Conservation (phyloP, 2,888 invertebrate species). For the Nowickia ferox region DNA sequence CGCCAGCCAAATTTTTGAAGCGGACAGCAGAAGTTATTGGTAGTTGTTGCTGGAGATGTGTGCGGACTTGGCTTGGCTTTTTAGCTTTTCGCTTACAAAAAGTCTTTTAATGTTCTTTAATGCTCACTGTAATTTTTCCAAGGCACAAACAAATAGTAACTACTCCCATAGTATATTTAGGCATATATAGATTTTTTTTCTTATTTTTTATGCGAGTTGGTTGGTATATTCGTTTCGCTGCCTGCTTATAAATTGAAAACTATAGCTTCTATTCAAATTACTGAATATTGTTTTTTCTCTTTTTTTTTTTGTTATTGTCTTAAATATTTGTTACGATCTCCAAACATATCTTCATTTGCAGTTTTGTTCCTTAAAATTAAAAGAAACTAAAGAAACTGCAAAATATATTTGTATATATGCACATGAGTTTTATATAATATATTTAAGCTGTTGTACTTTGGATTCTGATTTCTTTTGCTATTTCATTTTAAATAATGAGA, state of each 20-base stretch:
- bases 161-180: slow-evolving; percentile 57
- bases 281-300: slow-evolving; percentile 70
- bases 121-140: slow-evolving; percentile 82
- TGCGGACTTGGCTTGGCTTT: slow-evolving; percentile 43
- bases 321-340: slow-evolving; percentile 77
- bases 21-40: not conserved
- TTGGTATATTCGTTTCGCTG: slow-evolving; percentile 11
- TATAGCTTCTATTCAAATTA: slow-evolving; percentile 68
- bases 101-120: slow-evolving; percentile 81
- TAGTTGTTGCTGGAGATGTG: not conserved
- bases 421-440: slow-evolving; percentile 53
- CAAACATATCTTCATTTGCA: slow-evolving; percentile 81
- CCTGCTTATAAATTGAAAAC: slow-evolving; percentile 49
- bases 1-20: slow-evolving; percentile 23
- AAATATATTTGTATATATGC: slow-evolving; percentile 45
- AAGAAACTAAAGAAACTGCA: slow-evolving; percentile 6
- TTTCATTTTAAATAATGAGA: slow-evolving; percentile 74
- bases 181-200: not conserved
- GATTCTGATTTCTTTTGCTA: slow-evolving; percentile 75
- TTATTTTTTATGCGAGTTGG: slow-evolving; percentile 6
- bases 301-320: slow-evolving; percentile 41
- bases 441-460: slow-evolving; percentile 55
- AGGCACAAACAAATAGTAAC: slow-evolving; percentile 50
- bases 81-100: slow-evolving; percentile 69
- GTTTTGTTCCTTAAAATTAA: slow-evolving; percentile 74